Base-by-base conservation (phyloP, 2,113 vertebrate species). In the Eira barbara region DNA sequence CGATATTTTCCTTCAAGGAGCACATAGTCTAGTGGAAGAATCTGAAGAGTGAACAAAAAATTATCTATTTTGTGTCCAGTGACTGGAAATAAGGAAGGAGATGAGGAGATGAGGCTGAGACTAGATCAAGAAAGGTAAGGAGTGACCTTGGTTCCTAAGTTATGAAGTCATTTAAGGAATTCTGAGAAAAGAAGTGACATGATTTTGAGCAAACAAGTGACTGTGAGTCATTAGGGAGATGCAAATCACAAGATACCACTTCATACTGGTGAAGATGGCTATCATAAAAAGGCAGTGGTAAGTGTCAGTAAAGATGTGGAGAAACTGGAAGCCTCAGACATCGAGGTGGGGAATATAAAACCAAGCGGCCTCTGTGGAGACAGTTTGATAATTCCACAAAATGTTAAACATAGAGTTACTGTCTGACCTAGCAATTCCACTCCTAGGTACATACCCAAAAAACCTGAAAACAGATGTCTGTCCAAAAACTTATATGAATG, bases 181-280 rank as follows among this genome's bases (percentile, higher is more conserved):
- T 63, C 13, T 81, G 15, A 85, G 55, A 45, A 65, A 81, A 80
- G 20, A 89, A 80, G 7, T 80, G 47, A 85, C 18, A 80, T 61
- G 39, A 95, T 76, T 89, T 94, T 84, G 47, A 89, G 11, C 59
- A 97, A 91, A 57, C 29, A 36, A 94, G 6, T 93, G 39, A 81
- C 65, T 18, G 15, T 9, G n/a, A 79, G 59, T 74, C 69, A 92
- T 92, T 55, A 96, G 11, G 6, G 45, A 95, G 52, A 88, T 52
- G 14, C 13, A 85, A 57, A 92, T 73, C 74, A 91, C 42, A 29
- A 57, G 25, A 55, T 45, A 88, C 25, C 17, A 71, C 17, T 49
- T 86, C n/a, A 69, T 6, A 57, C 12, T 2, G n/a, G 31, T 18
- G 8, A 96, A 31, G 31, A 95, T 21, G 73, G 25, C 17, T 69